phyloP scores from a whole-genome alignment of 2,888 invertebrate species.

The Phaonia tiefii region DNA sequence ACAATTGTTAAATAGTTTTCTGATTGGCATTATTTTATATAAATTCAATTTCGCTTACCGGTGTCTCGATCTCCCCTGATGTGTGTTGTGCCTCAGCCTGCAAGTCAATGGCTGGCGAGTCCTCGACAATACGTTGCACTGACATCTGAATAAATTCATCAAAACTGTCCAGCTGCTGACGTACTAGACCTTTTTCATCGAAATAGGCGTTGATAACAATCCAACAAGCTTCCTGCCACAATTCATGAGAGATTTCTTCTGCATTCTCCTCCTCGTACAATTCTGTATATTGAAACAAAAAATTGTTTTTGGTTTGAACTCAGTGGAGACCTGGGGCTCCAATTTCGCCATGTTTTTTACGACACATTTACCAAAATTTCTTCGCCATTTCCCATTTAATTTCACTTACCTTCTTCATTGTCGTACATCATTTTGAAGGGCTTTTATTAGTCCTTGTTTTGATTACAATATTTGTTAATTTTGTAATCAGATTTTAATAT shows the following conservation, averaged over 20 bases:
- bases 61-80: slow-evolving; percentile 94
- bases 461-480: background rate
- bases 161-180: slow-evolving; percentile 99
- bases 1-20: no score
- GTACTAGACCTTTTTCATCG: slow-evolving; percentile 99
- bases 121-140: slow-evolving; percentile 99
- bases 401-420: slow-evolving; percentile 78
- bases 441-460: slow-evolving; percentile 52
- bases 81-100: slow-evolving; percentile 99
- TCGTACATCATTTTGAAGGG: slow-evolving; percentile 77
- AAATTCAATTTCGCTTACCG: slow-evolving; percentile 80
- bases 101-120: slow-evolving; percentile 98
- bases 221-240: slow-evolving; percentile 99
- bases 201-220: slow-evolving; percentile 99
- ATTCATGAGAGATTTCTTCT: slow-evolving; percentile 97
- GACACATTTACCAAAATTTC: slow-evolving; percentile 57
- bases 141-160: slow-evolving; percentile 99
- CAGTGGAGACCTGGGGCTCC: slow-evolving; percentile 47
- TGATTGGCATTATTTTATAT: background rate
- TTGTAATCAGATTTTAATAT: no score
- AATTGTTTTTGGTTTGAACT: slow-evolving; percentile 33
- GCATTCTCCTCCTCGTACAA: slow-evolving; percentile 91
- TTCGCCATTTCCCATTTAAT: background rate
- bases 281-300: slow-evolving; percentile 72
- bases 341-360: slow-evolving; percentile 71